phyloP scores from a whole-genome alignment of 2,888 invertebrate species.

The Melanargia galathea region DNA sequence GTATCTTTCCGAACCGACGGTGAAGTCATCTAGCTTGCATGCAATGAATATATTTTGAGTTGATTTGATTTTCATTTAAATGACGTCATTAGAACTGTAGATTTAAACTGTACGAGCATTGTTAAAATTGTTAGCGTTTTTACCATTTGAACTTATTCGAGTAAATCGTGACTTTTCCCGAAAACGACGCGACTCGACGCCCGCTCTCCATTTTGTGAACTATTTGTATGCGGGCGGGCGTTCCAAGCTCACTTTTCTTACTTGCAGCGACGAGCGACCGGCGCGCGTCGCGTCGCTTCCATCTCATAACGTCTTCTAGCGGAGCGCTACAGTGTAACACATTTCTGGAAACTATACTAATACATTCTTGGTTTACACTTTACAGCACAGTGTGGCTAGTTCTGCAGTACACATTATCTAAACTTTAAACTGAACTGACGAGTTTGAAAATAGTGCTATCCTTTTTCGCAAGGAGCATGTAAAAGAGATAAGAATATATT shows the following conservation, averaged over 20 bases:
- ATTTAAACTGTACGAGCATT: background rate
- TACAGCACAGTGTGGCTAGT: constrained; percentile 15
- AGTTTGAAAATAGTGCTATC: too few relatives aligned
- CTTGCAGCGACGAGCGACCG: constrained; percentile 69
- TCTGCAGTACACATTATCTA: too few relatives aligned
- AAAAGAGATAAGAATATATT: too few relatives aligned
- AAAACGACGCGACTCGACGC: constrained; percentile 52
- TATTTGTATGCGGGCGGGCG: constrained; percentile 81
- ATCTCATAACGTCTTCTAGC: constrained; percentile 51
- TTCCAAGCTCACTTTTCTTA: constrained; percentile 75
- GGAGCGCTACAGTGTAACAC: constrained; percentile 27
- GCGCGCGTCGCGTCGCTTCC: constrained; percentile 51
- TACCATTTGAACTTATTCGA: constrained; percentile 21
- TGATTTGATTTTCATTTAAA: too few relatives aligned
- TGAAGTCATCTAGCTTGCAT: too few relatives aligned
- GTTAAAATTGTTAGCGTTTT: constrained; percentile 3
- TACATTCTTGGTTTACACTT: constrained; percentile 18
- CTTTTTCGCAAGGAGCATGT: too few relatives aligned
- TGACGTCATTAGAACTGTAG: too few relatives aligned
- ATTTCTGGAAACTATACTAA: constrained; percentile 23
- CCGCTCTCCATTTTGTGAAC: constrained; percentile 77
- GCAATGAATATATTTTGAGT: too few relatives aligned
- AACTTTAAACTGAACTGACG: too few relatives aligned
- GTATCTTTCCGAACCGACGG: too few relatives aligned
- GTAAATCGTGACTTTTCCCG: constrained; percentile 32